Evolutionary conservation across 1,140 invertebrate genomes (phyloP).

Genomic region (Drosophila fuyamai): DNA sequence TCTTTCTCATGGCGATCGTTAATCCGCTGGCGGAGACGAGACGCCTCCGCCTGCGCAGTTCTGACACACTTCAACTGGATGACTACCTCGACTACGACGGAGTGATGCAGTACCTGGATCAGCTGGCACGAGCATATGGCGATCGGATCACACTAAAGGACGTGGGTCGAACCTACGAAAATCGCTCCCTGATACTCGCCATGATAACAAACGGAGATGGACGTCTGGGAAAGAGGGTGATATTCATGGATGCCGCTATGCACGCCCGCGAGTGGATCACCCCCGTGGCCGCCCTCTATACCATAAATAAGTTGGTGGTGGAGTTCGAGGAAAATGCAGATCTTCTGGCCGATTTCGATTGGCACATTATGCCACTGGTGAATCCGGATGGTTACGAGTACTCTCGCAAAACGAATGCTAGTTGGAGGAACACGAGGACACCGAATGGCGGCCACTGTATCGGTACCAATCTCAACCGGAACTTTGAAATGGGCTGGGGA

Average conservation of each 20-base stretch:
- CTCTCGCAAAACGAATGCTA: slow-evolving; percentile 5
- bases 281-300: slow-evolving; percentile 87
- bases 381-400: slow-evolving; percentile 64
- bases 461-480: slow-evolving; percentile 61
- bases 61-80: neutral
- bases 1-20: neutral
- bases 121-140: slow-evolving; percentile 80
- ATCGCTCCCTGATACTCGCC: slow-evolving; percentile 85
- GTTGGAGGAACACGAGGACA: slow-evolving; percentile 46
- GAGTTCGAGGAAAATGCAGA: slow-evolving; percentile 83
- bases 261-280: slow-evolving; percentile 88
- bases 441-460: slow-evolving; percentile 26
- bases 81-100: slow-evolving; percentile 58
- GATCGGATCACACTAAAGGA: slow-evolving; percentile 64
- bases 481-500: slow-evolving; percentile 38
- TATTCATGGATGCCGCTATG: slow-evolving; percentile 86
- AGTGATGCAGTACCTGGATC: slow-evolving; percentile 85
- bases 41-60: neutral
- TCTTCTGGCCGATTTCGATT: slow-evolving; percentile 74
- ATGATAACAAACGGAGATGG: slow-evolving; percentile 84
- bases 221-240: slow-evolving; percentile 84
- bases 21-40: neutral
- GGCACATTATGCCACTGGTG: no score
- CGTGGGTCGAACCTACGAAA: slow-evolving; percentile 84
- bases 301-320: slow-evolving; percentile 87